These are phyloP conservation scores for Galaxea fascicularis DNA, from an alignment of 92 coral and sea anemone species.

Conservation along the genomic window DNA sequence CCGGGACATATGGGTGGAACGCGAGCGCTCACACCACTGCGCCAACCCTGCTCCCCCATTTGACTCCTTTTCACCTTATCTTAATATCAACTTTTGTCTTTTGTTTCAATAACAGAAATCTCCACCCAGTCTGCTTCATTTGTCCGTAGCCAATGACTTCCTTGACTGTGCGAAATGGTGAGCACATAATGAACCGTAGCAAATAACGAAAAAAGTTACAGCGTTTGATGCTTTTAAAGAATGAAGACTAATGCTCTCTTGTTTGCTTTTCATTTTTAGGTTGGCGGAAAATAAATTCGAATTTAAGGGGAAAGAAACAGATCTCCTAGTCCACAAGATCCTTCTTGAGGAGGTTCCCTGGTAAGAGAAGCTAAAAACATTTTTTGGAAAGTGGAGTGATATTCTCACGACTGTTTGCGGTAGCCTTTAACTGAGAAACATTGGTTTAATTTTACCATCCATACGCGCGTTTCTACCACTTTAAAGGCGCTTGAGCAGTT, in stretches of 20 bases:
- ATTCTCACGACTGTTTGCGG: too few relatives aligned
- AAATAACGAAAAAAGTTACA: too few relatives aligned
- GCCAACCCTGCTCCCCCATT: too few relatives aligned
- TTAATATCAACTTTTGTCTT: neutral
- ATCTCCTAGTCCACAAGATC: conserved; percentile 85
- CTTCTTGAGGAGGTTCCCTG: conserved; percentile 90
- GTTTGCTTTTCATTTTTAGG: conserved; percentile 41
- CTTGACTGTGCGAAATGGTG: conserved; percentile 93
- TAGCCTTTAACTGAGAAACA: neutral
- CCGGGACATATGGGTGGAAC: too few relatives aligned
- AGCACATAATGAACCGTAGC: neutral
- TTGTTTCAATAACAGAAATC: conserved; percentile 46
- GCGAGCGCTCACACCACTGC: too few relatives aligned
- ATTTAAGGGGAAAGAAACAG: conserved; percentile 85
- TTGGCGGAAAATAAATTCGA: conserved; percentile 75
- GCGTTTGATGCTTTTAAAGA: too few relatives aligned
- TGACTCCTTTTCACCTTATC: too few relatives aligned
- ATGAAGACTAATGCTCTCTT: neutral
- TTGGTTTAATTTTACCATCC: neutral
- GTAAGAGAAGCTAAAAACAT: conserved; percentile 34
- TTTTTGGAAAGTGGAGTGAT: too few relatives aligned
- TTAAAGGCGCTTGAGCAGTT: too few relatives aligned
- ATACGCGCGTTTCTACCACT: neutral
- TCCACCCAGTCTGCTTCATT: conserved; percentile 90
- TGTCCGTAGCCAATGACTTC: conserved; percentile 93